Evolutionary conservation across 1,140 invertebrate genomes (phyloP).

Genomic region (Drosophila sproati): DNA sequence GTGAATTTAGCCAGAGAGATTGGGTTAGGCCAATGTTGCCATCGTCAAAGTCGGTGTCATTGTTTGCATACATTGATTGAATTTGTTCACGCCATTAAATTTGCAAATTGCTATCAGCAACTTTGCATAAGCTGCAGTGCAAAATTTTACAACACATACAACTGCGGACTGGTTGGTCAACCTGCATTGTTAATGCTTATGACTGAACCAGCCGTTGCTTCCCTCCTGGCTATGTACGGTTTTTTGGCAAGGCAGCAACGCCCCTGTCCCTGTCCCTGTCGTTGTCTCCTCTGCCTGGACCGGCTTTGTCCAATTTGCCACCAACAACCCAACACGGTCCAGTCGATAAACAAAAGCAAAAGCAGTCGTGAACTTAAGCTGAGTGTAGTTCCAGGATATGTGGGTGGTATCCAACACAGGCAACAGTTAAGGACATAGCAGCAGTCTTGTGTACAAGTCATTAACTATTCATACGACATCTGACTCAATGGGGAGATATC

Average conservation of each 20-base stretch:
- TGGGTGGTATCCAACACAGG: conserved; percentile 8
- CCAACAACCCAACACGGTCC: conserved; percentile 8
- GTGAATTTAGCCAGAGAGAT: conserved; percentile 12
- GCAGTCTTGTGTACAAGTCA: conserved; percentile 44
- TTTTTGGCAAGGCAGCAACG: conserved; percentile 29
- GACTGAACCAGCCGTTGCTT: conserved; percentile 25
- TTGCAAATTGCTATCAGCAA: conserved; percentile 84
- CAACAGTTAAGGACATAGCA: conserved; percentile 8
- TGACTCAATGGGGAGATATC: conserved; percentile 17
- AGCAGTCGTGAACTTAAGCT: conserved; percentile 52
- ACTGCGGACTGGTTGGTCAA: conserved; percentile 9
- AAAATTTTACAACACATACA: conserved; percentile 69
- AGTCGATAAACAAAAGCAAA: conserved; percentile 48
- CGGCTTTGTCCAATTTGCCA: conserved; percentile 18
- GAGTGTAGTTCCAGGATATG: conserved; percentile 40
- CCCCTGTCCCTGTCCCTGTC: conserved; percentile 46
- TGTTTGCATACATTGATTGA: conserved; percentile 84
- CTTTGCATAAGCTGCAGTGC: conserved; percentile 77
- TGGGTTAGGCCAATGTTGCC: conserved; percentile 35
- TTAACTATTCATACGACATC: conserved; percentile 77
- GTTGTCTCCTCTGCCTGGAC: not conserved
- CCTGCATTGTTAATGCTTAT: conserved; percentile 64
- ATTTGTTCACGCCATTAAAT: conserved; percentile 85
- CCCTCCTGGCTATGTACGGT: conserved; percentile 1
- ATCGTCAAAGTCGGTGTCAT: conserved; percentile 53